phyloP scores from a whole-genome alignment of 2,113 vertebrate species.

The Platycercus adscitus region DNA sequence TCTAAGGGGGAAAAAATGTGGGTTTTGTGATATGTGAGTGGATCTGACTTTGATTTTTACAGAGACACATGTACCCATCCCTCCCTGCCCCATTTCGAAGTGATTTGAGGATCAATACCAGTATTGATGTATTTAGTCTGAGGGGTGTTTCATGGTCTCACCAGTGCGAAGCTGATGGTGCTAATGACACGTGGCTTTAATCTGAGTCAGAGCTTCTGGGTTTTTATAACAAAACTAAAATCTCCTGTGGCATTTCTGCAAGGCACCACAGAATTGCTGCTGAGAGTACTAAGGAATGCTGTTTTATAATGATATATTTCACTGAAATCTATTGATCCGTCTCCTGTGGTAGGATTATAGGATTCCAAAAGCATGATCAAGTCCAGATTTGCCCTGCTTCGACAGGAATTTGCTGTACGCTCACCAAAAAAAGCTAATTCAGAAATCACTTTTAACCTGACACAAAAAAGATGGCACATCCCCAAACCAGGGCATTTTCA shows the following conservation, averaged over 20 bases:
- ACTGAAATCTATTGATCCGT: not conserved
- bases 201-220: not conserved
- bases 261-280: not conserved
- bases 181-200: not conserved
- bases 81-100: not conserved
- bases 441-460: not conserved
- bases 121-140: not conserved
- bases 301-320: accelerated
- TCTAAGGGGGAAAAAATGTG: not conserved
- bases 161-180: not conserved
- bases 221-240: not conserved
- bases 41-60: not conserved
- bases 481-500: not conserved
- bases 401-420: not conserved
- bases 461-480: accelerated
- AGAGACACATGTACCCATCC: accelerated
- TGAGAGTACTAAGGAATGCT: not conserved
- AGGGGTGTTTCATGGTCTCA: not conserved
- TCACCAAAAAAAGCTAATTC: not conserved
- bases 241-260: not conserved
- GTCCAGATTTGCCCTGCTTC: not conserved
- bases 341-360: not conserved
- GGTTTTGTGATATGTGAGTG: not conserved
- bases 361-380: not conserved
- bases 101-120: not conserved